A percentile compares a stretch with the other conserved stretches of the same genome.
phyloP scores from a whole-genome alignment of 35 echinoderm and acorn worm species.

The Apostichopus japonicus region DNA sequence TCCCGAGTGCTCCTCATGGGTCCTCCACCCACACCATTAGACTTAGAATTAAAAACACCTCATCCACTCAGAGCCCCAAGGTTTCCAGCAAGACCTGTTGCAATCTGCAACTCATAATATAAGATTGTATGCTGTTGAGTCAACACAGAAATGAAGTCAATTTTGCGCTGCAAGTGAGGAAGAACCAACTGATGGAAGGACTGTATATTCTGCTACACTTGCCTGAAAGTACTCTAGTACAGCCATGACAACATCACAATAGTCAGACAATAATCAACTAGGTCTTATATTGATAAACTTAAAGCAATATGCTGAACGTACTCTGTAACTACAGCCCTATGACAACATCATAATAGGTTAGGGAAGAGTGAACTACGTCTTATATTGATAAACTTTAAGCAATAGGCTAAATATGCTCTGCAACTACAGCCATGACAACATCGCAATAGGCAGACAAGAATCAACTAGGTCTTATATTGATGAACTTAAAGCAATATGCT shows the following conservation, averaged over 20 bases:
- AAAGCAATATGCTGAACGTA: no score
- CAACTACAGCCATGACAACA: background rate
- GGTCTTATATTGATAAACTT: no score
- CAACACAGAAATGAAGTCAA: background rate
- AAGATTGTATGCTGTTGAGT: conserved; percentile 15
- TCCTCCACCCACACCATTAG: background rate
- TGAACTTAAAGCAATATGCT: no score
- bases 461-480: no score
- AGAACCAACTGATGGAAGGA: background rate
- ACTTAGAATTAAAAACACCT: conserved; percentile 25
- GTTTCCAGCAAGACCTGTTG: conserved; percentile 41
- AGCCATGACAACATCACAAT: background rate
- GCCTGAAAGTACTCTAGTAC: background rate
- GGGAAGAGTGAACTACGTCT: no score
- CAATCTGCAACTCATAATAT: background rate
- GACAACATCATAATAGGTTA: no score
- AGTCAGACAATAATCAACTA: no score
- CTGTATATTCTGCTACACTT: background rate
- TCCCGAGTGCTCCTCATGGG: background rate
- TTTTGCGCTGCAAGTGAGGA: background rate
- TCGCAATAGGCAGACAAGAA: background rate
- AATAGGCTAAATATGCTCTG: no score
- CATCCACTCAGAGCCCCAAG: background rate
- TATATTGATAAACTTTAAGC: no score
- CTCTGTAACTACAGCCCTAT: no score